phyloP scores from a whole-genome alignment of 2,888 invertebrate species.

The Tillus elongatus region DNA sequence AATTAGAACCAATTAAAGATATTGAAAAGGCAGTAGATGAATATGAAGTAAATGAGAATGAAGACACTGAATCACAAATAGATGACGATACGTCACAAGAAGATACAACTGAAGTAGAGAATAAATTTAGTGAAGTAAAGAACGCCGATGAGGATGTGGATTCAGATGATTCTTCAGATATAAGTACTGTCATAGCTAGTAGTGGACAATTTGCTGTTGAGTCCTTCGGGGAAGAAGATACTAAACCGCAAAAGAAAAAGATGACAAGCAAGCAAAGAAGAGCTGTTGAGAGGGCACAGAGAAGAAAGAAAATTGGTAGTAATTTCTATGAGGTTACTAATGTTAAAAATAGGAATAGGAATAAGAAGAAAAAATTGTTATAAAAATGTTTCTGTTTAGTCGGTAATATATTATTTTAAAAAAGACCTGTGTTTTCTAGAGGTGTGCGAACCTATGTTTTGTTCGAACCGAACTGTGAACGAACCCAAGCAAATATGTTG shows the following conservation, averaged over 20 bases:
- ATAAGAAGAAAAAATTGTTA: conserved; percentile 47
- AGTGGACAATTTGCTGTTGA: conserved; percentile 46
- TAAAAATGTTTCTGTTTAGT: not conserved
- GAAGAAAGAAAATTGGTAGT: conserved; percentile 74
- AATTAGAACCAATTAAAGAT: conserved; percentile 45
- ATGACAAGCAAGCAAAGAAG: conserved; percentile 70
- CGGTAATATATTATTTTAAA: not conserved
- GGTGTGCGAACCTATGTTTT: too few relatives aligned
- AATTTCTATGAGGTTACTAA: conserved; percentile 84
- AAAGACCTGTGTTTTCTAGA: too few relatives aligned
- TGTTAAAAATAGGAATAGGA: conserved; percentile 78
- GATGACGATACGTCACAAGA: conserved; percentile 18
- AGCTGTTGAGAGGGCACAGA: conserved; percentile 62
- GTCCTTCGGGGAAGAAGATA: conserved; percentile 27
- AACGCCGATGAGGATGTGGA: conserved; percentile 38
- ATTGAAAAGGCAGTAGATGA: conserved; percentile 27
- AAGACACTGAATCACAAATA: conserved; percentile 35
- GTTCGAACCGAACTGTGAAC: too few relatives aligned
- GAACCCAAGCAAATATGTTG: too few relatives aligned
- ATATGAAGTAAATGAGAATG: conserved; percentile 42
- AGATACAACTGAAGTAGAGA: conserved; percentile 15
- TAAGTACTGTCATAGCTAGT: conserved; percentile 43
- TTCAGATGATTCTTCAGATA: conserved; percentile 42
- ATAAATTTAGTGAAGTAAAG: conserved; percentile 18
- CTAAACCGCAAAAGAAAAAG: conserved; percentile 39